Evolutionary conservation across 1,140 invertebrate species (phyloP).

Genomic region (Calycopis cecrops): DNA sequence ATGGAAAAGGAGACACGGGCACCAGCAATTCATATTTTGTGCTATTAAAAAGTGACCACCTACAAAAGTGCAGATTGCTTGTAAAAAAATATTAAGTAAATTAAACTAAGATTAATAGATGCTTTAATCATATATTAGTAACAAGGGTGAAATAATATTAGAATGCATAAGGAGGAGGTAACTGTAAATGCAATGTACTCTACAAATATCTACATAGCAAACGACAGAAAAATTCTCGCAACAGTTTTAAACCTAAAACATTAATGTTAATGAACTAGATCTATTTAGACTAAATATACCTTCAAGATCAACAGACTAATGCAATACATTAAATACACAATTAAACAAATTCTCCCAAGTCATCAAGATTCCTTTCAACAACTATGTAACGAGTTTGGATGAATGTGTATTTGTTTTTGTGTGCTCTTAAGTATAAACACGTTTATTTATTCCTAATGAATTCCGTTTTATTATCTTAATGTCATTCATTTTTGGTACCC

Average conservation of each 20-base stretch:
- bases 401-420: too few relatives aligned
- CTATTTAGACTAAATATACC: not conserved
- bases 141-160: constrained; percentile 21
- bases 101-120: constrained; percentile 5
- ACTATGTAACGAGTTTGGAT: too few relatives aligned
- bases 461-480: too few relatives aligned
- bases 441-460: too few relatives aligned
- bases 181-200: constrained; percentile 55
- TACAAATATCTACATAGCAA: constrained; percentile 26
- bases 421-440: too few relatives aligned
- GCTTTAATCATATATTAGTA: constrained; percentile 25
- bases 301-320: constrained; percentile 4
- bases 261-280: not conserved
- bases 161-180: not conserved
- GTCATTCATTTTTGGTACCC: too few relatives aligned
- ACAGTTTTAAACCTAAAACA: constrained; percentile 18
- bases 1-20: too few relatives aligned
- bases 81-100: not conserved
- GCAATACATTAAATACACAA: constrained; percentile 15
- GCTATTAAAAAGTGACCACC: too few relatives aligned
- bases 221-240: constrained; percentile 30
- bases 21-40: too few relatives aligned
- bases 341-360: not conserved
- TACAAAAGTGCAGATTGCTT: too few relatives aligned
- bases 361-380: too few relatives aligned